These are phyloP conservation scores for Drosophila differens DNA, from an alignment of 2,888 invertebrate genomes.

Conservation along the genomic window DNA sequence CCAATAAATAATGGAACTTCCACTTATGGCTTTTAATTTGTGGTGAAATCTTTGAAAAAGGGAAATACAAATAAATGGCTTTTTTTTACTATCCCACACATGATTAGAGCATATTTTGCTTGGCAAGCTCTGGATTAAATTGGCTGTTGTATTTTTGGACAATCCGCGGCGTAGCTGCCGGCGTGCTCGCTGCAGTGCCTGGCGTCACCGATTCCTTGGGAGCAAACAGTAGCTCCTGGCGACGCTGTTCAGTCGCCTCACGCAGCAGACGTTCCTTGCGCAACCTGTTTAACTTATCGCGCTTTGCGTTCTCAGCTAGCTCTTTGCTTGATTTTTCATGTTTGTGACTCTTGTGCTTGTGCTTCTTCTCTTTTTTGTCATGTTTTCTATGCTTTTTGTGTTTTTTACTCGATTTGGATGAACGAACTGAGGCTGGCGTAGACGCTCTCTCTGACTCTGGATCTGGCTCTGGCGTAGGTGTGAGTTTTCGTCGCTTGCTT, in stretches of 20 bases:
- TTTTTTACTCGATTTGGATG: slow-evolving; percentile 19
- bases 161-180: slow-evolving; percentile 79
- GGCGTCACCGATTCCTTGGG: slow-evolving; percentile 85
- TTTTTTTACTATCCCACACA: background rate
- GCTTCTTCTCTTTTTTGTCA: slow-evolving; percentile 56
- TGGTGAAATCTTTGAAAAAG: background rate
- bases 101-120: slow-evolving; percentile 88
- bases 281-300: slow-evolving; percentile 81
- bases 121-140: slow-evolving; percentile 96
- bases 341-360: slow-evolving; percentile 60
- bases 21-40: background rate
- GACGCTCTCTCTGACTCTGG: background rate
- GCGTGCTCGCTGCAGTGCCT: slow-evolving; percentile 29
- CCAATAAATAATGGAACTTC: background rate
- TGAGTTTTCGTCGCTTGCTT: slow-evolving; percentile 16
- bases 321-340: slow-evolving; percentile 30
- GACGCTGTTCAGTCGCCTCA: slow-evolving; percentile 91
- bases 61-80: background rate
- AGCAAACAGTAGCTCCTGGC: slow-evolving; percentile 89
- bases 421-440: background rate
- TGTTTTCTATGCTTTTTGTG: slow-evolving; percentile 43
- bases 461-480: background rate
- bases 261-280: slow-evolving; percentile 88
- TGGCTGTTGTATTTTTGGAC: slow-evolving; percentile 97
- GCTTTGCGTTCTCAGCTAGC: slow-evolving; percentile 48